Base-by-base conservation (phyloP, 2,888 invertebrate genomes). In the Lasioglossum calceatum region DNA sequence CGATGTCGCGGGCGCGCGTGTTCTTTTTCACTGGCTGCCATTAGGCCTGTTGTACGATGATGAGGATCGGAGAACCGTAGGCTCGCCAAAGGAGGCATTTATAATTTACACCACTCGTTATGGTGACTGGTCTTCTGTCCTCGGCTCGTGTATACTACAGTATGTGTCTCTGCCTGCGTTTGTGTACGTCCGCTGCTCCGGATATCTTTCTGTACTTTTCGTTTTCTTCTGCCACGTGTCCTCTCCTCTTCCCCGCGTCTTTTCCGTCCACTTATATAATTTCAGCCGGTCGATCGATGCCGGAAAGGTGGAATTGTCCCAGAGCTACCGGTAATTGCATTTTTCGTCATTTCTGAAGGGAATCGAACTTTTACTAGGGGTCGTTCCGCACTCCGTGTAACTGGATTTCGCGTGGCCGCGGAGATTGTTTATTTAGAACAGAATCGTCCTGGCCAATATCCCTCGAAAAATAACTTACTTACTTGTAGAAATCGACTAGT, bases 11-110 rank as follows among this genome's bases (percentile, higher is more conserved):
- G 77, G 61, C 70, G 87, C 82, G 79, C 82, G 81, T 79, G 82
- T 86, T 79, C 85, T 89, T 89, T 88, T 87, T 87, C 87, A 85
- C 83, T 82, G 87, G 64, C 84, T 76, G 83, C 85, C 87, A 89
- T 89, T 89, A 89, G 85, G 89, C 64, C 88, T 74, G 81, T 78
- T 83, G 87, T 70, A 84, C 82, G 88, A 79, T 76, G 85, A 85
- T 23, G 87, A 87, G 88, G 83, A 87, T 84, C 88, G 73, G 78
- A 71, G 71, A 64, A 50, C 71, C 64, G 58, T 73, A 81, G 79
- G 74, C 79, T 82, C 80, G 84, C 82, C 77, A 76, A 81, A 88
- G 84, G 79, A 87, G 84, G 77, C 87, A 84, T 84, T 87, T 84
- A 88, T 87, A 84, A 88, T 88, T 88, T 88, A 84, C 87, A 76